Base-by-base conservation (phyloP, 2,113 vertebrate genomes). In the Chaetodon auriga region DNA sequence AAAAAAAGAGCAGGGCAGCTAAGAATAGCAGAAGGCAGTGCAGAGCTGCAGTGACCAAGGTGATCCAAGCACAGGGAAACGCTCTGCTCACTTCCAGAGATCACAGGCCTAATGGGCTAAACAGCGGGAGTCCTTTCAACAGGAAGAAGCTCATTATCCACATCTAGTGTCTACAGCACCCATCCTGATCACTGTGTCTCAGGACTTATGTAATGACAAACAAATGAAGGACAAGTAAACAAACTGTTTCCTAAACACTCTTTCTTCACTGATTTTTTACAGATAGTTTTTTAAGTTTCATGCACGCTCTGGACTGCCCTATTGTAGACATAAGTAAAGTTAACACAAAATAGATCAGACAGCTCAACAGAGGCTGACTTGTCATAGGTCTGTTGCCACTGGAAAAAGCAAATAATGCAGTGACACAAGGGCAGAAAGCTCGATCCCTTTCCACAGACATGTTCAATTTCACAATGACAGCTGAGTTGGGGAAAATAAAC, bases 51-150 rank as follows among this genome's bases (percentile, higher is more conserved):
- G 78, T 87, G 88, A 87, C 82, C 86, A 80, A 84, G 86, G 87
- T 90, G 86, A 90, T 85, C 62, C 54, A 38, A 62, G 62, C 51
- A 11, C 61, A 77, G 70, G 71, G 54, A 80, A 91, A 81, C 55
- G 71, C 74, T 80, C 57, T 0, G 25, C 72, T 48, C 75, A 54
- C 81, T 85, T 64, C 54, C 43, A 86, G 45, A 87, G 92, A 94
- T 93, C 93, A 93, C 80, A 72, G 66, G 82, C 85, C 84, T 92
- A 93, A 92, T 90, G 78, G 88, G 87, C 83, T 92, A 62, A 91
- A 88, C 87, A 73, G 84, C 71, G 51, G 63, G 76, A 89, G 85
- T 68, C 73, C 68, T 84, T 94, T 93, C 84, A 77, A 89, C 87
- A 91, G 89, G 90, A 92, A 92, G 92, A 70, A 83, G 74, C 68